Conservation (phyloP, 2,797 vertebrate genomes). For the Vespertilio murinus region DNA sequence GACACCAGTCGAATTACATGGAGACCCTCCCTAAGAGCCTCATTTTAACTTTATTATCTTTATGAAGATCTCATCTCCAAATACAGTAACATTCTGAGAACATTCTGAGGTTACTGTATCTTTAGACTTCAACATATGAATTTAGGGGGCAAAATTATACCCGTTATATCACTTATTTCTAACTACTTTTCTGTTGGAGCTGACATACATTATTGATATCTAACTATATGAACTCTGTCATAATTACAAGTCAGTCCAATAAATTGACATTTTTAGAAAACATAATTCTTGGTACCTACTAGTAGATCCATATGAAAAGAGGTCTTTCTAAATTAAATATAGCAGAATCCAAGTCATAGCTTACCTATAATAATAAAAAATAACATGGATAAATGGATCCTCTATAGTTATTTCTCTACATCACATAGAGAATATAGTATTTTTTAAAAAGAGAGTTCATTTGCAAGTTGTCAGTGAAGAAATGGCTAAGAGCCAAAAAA, state of each 20-base stretch:
- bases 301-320: not conserved
- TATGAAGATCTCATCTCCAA: slow-evolving; percentile 23
- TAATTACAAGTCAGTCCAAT: not conserved
- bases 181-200: not conserved
- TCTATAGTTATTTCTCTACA: slow-evolving; percentile 5
- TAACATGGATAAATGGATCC: not conserved
- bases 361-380: not conserved
- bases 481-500: not conserved
- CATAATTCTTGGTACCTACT: not conserved
- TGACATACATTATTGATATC: not conserved
- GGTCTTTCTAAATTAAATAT: slow-evolving; percentile 19
- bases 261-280: not conserved
- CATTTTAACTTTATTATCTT: slow-evolving; percentile 29
- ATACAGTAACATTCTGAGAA: not conserved
- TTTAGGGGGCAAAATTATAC: not conserved
- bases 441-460: not conserved
- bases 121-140: not conserved
- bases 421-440: not conserved
- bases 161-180: not conserved
- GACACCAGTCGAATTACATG: not conserved
- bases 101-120: not conserved
- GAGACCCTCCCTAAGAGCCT: not conserved
- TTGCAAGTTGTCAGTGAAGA: not conserved
- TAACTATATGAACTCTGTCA: not conserved
- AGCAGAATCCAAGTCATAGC: not conserved